phyloP scores from a whole-genome alignment of 2,888 invertebrate species.

The Lycia hirtaria region DNA sequence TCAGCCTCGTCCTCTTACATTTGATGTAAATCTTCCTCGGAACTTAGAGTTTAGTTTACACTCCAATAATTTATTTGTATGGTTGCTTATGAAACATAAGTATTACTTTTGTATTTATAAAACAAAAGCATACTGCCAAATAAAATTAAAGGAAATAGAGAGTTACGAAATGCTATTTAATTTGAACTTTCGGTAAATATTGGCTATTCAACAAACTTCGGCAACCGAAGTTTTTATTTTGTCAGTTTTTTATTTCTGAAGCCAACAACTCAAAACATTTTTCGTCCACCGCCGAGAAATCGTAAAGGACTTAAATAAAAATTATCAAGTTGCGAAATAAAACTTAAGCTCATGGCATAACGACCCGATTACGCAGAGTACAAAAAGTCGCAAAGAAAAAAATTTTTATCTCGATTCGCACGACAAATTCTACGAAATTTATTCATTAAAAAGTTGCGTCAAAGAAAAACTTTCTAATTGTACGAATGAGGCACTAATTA shows the following conservation, averaged over 20 bases:
- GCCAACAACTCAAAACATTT: background rate
- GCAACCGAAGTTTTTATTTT: background rate
- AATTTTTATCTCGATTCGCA: conserved; percentile 29
- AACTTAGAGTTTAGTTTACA: conserved; percentile 4
- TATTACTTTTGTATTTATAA: too few relatives aligned
- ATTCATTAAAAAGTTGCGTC: conserved; percentile 61
- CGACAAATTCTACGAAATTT: conserved; percentile 45
- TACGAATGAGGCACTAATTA: conserved; percentile 77
- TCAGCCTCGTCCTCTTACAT: conserved; percentile 25
- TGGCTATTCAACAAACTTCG: background rate
- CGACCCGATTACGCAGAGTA: conserved; percentile 20
- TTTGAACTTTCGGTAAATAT: too few relatives aligned
- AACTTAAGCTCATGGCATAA: conserved; percentile 16
- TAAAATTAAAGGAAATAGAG: too few relatives aligned
- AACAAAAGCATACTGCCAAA: too few relatives aligned
- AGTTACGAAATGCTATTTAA: background rate
- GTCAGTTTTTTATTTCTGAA: background rate
- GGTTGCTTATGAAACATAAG: too few relatives aligned
- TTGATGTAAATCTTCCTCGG: conserved; percentile 45
- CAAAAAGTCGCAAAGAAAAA: conserved; percentile 19
- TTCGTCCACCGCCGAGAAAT: background rate
- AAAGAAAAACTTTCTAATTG: conserved; percentile 61
- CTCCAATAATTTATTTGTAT: too few relatives aligned
- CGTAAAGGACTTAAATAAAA: conserved; percentile 5
- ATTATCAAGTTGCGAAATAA: conserved; percentile 12